Base-by-base conservation (phyloP, 2,113 vertebrate genomes). In the Apaloderma vittatum region DNA sequence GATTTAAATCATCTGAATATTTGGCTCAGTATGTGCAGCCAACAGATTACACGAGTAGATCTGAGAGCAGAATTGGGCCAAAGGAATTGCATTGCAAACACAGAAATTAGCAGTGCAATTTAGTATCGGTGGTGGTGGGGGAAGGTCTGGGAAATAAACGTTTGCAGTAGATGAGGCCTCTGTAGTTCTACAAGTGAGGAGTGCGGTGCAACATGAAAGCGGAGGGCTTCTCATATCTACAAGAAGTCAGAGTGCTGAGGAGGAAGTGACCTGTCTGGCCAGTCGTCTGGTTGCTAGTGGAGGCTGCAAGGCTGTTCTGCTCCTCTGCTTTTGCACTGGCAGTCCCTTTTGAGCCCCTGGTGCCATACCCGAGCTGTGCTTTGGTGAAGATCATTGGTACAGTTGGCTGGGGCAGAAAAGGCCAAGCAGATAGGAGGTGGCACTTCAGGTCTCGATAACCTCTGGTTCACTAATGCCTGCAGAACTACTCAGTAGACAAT, bases 1-100 rank as follows among this genome's bases (percentile, higher is more conserved):
- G 62, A 90, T 96, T 76, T 79, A 82, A 85, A 73, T 93, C 93
- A 93, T 32, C 32, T 79, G 62, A 70, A 12, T 52, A 51, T 90
- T 93, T 86, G 78, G 36, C 71, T 88, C 23, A 0, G 9, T 72
- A 52, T 32, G 27, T 36, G 32, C 43, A 79, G 48, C 40, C 70
- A 85, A 85, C 62, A 91, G 48, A 67, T 86, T 72, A 68, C 36
- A 85, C 68, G 48, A 37, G 32, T 19, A 62, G 22, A 4, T 3
- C 34, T 46, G 74, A 54, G 36, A 70, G 40, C 66, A 80, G 66
- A 83, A 29, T 90, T 87, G 86, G 78, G 62, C 78, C 51, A 46
- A 24, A 77, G 51, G 62, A 94, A 63, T 75, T 72, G 65, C 17
- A 12, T 5, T 90, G 15, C 58, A 58, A 66, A 58, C 6, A 29